Conservation (phyloP, 2,797 vertebrate genomes). For the Sternotherus odoratus region DNA sequence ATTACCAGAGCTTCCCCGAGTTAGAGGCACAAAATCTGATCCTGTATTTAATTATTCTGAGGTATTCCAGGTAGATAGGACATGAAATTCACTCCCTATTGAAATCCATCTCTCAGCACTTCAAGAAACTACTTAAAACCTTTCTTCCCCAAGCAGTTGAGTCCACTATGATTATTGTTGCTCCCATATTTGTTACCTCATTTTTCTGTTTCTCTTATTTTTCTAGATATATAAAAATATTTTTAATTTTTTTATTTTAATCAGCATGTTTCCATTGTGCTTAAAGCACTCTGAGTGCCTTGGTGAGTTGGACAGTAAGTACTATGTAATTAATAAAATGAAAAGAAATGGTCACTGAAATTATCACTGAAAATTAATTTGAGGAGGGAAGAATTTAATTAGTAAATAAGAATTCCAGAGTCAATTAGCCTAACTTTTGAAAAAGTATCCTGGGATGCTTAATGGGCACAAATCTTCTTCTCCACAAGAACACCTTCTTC, state of each 20-base stretch:
- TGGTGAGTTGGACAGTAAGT: accelerated
- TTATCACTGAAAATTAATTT: background rate
- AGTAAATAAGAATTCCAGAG: background rate
- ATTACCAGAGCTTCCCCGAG: background rate
- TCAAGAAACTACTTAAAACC: background rate
- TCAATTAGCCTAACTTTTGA: background rate
- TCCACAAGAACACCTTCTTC: background rate
- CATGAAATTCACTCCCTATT: background rate
- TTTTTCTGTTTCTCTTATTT: background rate
- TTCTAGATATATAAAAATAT: background rate
- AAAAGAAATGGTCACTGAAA: too few relatives aligned
- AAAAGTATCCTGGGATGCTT: background rate
- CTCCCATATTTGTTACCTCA: background rate
- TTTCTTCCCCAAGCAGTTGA: background rate
- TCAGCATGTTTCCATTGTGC: background rate
- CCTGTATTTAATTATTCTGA: background rate
- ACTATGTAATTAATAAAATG: background rate
- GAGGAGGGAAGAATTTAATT: background rate
- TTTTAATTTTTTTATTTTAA: background rate
- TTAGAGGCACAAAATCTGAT: background rate
- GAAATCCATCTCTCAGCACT: background rate
- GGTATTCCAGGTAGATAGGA: background rate
- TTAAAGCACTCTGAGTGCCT: background rate
- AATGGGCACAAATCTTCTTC: background rate
- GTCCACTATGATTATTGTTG: accelerated